Evolutionary conservation across 2,888 invertebrate genomes (phyloP).

Genomic region (Coleophora flavipennella): DNA sequence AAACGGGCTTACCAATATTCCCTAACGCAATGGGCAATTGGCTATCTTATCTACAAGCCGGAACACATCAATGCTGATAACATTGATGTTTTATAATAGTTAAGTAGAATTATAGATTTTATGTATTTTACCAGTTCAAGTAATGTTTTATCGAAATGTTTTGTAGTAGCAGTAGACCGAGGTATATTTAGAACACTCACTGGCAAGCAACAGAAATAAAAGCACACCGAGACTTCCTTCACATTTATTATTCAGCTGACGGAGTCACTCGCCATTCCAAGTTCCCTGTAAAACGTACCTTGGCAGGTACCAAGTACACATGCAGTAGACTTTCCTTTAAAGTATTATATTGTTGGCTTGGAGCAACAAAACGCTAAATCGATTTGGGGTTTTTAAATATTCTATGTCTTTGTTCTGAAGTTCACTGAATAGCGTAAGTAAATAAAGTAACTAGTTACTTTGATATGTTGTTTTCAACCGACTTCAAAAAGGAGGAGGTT

Average conservation of each 20-base stretch:
- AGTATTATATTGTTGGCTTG: constrained; percentile 40
- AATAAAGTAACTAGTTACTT: too few species aligned
- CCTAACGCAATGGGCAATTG: too few species aligned
- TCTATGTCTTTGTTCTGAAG: not conserved
- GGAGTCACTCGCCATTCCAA: constrained; percentile 48
- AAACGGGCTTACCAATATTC: too few species aligned
- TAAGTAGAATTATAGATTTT: too few species aligned
- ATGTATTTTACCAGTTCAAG: constrained; percentile 3
- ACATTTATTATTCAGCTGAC: constrained; percentile 59
- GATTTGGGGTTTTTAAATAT: constrained; percentile 14
- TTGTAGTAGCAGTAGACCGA: constrained; percentile 7
- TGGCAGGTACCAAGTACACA: constrained; percentile 13
- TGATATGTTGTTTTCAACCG: too few species aligned
- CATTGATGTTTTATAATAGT: too few species aligned
- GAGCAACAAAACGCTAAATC: constrained; percentile 24
- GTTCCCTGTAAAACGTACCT: constrained; percentile 38
- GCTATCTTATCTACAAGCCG: too few species aligned
- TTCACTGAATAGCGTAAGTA: too few species aligned
- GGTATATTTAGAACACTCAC: constrained; percentile 20
- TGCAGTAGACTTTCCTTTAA: constrained; percentile 38
- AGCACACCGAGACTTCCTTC: constrained; percentile 31
- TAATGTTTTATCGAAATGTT: constrained; percentile 9
- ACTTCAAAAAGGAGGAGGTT: too few species aligned
- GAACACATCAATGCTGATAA: too few species aligned
- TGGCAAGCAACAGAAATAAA: constrained; percentile 34